These are phyloP conservation scores for Arenaria interpres DNA, from an alignment of 2,113 vertebrate species.

Conservation along the genomic window DNA sequence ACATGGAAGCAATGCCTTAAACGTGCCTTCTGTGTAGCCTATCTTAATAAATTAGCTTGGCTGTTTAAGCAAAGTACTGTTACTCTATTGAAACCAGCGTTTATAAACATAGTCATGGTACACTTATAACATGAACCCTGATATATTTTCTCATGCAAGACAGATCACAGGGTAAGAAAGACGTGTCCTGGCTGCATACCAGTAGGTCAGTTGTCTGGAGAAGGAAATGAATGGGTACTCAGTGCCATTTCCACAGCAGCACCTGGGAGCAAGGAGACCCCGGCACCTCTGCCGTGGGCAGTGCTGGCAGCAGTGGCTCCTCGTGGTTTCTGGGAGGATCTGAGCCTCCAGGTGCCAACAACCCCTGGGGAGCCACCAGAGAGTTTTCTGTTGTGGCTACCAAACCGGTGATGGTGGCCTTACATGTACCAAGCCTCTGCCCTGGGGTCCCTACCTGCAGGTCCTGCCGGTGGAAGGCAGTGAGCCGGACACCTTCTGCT, in stretches of 20 bases:
- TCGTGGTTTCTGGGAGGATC: background rate
- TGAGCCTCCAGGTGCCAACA: background rate
- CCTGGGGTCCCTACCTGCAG: background rate
- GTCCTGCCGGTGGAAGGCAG: background rate
- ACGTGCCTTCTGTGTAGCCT: background rate
- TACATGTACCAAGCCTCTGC: background rate
- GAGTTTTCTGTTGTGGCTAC: accelerated
- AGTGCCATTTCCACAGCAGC: background rate
- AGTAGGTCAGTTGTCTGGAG: background rate
- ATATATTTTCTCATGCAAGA: background rate
- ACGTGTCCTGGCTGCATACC: background rate
- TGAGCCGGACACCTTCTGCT: background rate
- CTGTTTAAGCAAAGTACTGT: background rate
- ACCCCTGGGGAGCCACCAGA: background rate
- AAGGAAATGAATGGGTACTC: background rate
- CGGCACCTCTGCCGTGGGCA: background rate
- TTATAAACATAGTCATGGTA: background rate
- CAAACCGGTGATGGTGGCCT: background rate
- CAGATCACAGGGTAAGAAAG: background rate
- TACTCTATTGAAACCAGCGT: background rate
- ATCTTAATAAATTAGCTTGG: constrained; percentile 1
- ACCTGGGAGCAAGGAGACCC: background rate
- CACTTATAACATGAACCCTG: background rate
- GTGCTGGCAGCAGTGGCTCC: accelerated
- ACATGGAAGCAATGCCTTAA: background rate